phyloP scores from a whole-genome alignment of 2,797 vertebrate species.

The Balearica regulorum region DNA sequence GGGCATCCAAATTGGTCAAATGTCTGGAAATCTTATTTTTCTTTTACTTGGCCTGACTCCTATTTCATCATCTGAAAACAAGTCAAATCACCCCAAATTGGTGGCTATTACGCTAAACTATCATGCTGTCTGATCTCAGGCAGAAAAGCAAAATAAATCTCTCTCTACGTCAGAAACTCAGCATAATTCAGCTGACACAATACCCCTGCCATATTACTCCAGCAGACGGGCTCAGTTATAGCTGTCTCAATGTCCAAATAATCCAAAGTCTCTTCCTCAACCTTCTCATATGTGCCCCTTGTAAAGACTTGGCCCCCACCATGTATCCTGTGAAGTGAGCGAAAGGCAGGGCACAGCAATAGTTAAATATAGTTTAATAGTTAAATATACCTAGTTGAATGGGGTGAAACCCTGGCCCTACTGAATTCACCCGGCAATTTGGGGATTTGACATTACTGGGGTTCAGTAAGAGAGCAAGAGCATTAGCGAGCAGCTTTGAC shows the following conservation, averaged over 20 bases:
- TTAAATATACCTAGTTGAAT: neutral
- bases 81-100: neutral
- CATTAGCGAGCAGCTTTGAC: accelerated
- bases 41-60: neutral
- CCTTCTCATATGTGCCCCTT: neutral
- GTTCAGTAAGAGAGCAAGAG: neutral
- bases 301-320: neutral
- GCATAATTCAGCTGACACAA: neutral
- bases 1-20: neutral
- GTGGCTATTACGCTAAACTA: neutral
- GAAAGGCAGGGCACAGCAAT: neutral
- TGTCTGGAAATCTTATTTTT: neutral
- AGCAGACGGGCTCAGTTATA: neutral
- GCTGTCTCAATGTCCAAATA: neutral
- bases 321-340: accelerated
- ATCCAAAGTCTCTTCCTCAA: neutral
- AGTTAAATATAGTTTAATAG: too few species aligned
- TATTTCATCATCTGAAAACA: neutral
- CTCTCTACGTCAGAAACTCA: neutral
- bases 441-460: neutral
- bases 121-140: neutral
- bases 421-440: neutral
- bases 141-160: neutral
- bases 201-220: neutral
- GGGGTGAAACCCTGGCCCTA: neutral